Evolutionary conservation across 2,113 vertebrate genomes (phyloP).

Genomic region (Apodemus sylvaticus): DNA sequence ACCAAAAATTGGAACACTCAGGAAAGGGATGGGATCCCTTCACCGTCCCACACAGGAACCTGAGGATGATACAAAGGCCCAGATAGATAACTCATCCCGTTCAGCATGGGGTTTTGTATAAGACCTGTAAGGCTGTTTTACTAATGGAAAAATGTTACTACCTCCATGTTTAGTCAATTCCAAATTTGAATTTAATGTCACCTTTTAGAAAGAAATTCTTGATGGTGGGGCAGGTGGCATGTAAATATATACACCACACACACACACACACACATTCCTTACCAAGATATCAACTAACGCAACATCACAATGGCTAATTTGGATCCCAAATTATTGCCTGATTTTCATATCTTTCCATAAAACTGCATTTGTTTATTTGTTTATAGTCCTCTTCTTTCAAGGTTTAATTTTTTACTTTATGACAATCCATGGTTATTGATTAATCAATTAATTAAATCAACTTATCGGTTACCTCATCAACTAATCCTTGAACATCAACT

Average conservation of each 20-base stretch:
- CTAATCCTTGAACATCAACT: not conserved
- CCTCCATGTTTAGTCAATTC: not conserved
- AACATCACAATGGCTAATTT: not conserved
- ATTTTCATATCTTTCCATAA: not conserved
- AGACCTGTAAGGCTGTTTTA: not conserved
- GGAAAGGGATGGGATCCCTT: constrained; percentile 33
- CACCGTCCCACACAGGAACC: not conserved
- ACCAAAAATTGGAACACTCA: constrained; percentile 52
- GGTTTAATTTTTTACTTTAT: not conserved
- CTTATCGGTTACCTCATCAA: constrained; percentile 10
- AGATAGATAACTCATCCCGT: not conserved
- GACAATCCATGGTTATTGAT: not conserved
- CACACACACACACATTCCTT: not conserved
- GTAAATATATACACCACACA: not conserved
- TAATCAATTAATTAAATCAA: constrained; percentile 2
- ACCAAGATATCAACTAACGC: not conserved
- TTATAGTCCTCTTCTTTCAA: not conserved
- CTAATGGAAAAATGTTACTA: not conserved
- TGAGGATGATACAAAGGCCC: constrained; percentile 7
- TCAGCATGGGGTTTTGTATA: not conserved
- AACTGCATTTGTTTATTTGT: not conserved
- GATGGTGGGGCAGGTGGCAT: not conserved
- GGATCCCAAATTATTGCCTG: not conserved
- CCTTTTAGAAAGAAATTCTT: constrained; percentile 29
- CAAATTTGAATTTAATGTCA: constrained; percentile 36